Base-by-base conservation (phyloP, 2,797 vertebrate species). In the Percopsis omiscomaycus region DNA sequence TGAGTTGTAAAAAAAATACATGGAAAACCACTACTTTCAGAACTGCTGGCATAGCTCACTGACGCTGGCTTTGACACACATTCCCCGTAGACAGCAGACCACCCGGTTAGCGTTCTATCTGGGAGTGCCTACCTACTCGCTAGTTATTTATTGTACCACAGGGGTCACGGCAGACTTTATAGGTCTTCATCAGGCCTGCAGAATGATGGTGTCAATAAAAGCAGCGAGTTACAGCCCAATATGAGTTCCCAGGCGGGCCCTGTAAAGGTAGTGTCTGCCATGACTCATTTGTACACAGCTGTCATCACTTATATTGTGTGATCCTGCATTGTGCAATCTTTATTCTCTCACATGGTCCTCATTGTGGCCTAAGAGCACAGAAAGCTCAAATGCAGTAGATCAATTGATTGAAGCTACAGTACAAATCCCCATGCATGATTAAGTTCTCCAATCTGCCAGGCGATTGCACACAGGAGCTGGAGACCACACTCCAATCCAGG, bases 131-230 rank as follows among this genome's bases (percentile, higher is more conserved):
- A 67, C 29, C 53, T 53, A 66, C 67, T 61, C 73, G 57, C 83
- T 62, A 54, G 37, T 82, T 88, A 86, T 86, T 84, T 85, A 86
- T 76, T 67, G 47, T 66, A 68, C 69, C 60, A 66, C 63, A 62
- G 66, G 65, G 83, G 73, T 81, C 77, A 83, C 56, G 56, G 51
- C 55, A 69, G 69, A 79, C 53, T 79, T 79, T 77, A 83, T 66
- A 62, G 82, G 58, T 64, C 45, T 70, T 69, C 77, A 74, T 82
- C 81, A 74, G 59, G 73, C 69, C 71, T 66, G 57, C 55, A 63
- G 61, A 66, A 68, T 83, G 74, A 85, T 86, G 58, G 64, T 60
- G 64, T 78, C 86, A 75, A 78, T 80, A 79, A 86, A 88, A 75
- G 15, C 68, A 68, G 55, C 57, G 48, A 72, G 37, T 42, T 9